A percentile compares a stretch with the other conserved stretches of the same genome.
Evolutionary conservation across 2,888 invertebrate genomes (phyloP).

Genomic region (Zonitis immaculata): DNA sequence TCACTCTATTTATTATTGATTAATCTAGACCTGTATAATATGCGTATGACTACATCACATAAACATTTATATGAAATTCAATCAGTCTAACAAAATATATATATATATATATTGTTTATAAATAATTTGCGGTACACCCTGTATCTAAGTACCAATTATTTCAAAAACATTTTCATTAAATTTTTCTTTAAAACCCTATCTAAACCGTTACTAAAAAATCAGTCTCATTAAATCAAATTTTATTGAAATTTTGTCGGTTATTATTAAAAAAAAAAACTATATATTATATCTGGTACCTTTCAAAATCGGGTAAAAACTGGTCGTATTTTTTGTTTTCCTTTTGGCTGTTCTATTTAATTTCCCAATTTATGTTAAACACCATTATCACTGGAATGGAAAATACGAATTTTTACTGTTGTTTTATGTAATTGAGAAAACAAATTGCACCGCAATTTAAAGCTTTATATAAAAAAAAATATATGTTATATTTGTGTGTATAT

Average conservation of each 20-base stretch:
- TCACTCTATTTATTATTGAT: neutral
- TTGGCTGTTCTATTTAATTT: conserved; percentile 1
- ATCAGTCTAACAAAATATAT: conserved; percentile 23
- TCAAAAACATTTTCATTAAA: conserved; percentile 3
- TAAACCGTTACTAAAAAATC: conserved; percentile 18
- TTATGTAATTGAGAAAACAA: neutral
- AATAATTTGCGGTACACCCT: conserved; percentile 21
- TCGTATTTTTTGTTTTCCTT: no score
- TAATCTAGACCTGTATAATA: neutral
- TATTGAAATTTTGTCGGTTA: neutral
- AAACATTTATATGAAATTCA: conserved; percentile 15
- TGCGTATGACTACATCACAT: conserved; percentile 19
- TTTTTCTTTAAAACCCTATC: conserved; percentile 10
- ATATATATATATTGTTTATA: conserved; percentile 16
- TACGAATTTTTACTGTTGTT: conserved; percentile 2
- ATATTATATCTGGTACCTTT: conserved; percentile 9
- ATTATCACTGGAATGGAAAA: conserved; percentile 10
- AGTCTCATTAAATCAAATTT: conserved; percentile 18
- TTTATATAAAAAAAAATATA: neutral
- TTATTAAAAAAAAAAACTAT: conserved; percentile 5
- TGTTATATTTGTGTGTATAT: no score
- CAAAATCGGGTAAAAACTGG: neutral
- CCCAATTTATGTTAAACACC: conserved; percentile 8
- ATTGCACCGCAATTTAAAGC: neutral
- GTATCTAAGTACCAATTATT: conserved; percentile 16